Evolutionary conservation across 2,113 vertebrate species (phyloP), one percentile per base, ranked within the genome.

Genomic region (Astatotilapia flaviijosephi): DNA sequence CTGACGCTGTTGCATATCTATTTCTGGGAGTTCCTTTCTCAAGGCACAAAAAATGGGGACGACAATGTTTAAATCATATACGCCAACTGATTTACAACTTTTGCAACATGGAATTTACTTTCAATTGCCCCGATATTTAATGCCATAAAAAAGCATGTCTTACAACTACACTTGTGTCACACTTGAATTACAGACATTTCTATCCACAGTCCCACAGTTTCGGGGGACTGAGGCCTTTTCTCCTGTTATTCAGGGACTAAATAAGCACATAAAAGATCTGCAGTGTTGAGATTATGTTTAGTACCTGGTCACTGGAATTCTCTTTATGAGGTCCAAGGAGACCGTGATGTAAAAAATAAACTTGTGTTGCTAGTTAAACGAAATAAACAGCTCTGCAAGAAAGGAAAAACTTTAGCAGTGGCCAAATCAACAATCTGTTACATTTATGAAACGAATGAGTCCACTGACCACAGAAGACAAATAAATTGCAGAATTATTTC

Each of bases 281-380:
- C 12, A 42, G 35, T 70, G 12, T 23, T 23, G 65, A 70, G n/a
- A 40, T 70, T 42, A 15, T 42, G 5, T 42, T 70, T 70, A 37
- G 62, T 70, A 40, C 35, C 62, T 70, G n/a, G 12, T 23, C 37
- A 70, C 65, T 42, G 13, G 37, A 73, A 73, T 42, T 73, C 37
- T 73, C 68, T 26, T 3, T 73, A 45, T 45, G 68, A 17, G 13
- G 1, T 73, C 68, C 2, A 0, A 73, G 13, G 37, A 73, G 37
- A 73, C 12, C 1, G 1, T 15, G n/a, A 9, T 70, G 37, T 40
- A 42, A 70, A 40, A 45, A 42, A 5, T 65, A 26, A 26, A 45
- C 12, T 73, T 26, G 21, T 26, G n/a, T 15, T 73, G 65, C 65
- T 37, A 37, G 33, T n/a, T 37, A 65, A 65, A 65, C 1, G 2